A percentile compares a stretch with the other conserved stretches of the same genome.
These are phyloP conservation scores for Gallinago solitaria DNA, from an alignment of 2,797 vertebrate species.

Conservation along the genomic window DNA sequence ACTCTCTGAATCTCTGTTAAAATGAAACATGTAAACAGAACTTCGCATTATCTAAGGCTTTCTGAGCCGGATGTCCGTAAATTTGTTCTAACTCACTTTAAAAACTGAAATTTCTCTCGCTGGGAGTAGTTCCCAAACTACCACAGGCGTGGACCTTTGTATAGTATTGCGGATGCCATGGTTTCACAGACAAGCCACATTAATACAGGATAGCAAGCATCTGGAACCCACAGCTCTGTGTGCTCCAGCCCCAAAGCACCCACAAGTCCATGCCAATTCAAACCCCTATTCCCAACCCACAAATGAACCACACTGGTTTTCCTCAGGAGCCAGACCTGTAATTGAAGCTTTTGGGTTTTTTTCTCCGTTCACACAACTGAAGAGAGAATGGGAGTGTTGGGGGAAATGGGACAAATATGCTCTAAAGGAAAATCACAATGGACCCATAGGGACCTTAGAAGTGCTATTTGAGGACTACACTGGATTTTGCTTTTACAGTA, in stretches of 20 bases:
- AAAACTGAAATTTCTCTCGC: slow-evolving; percentile 50
- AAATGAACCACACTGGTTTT: slow-evolving; percentile 75
- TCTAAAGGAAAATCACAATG: neutral
- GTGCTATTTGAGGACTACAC: neutral
- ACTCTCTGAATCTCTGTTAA: neutral
- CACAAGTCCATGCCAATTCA: slow-evolving; percentile 74
- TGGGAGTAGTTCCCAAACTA: slow-evolving; percentile 70
- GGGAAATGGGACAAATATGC: neutral
- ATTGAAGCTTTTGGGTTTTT: slow-evolving; percentile 68
- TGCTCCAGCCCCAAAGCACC: slow-evolving; percentile 74
- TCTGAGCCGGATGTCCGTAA: slow-evolving; percentile 23
- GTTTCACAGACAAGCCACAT: slow-evolving; percentile 81
- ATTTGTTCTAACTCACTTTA: slow-evolving; percentile 44
- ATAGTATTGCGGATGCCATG: slow-evolving; percentile 72
- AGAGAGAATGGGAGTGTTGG: neutral
- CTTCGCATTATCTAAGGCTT: neutral
- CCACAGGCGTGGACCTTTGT: slow-evolving; percentile 70
- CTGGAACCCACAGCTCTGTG: slow-evolving; percentile 78
- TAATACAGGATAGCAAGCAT: slow-evolving; percentile 76
- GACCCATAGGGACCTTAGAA: neutral
- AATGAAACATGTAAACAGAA: neutral
- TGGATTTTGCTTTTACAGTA: neutral
- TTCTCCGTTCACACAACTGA: slow-evolving; percentile 50
- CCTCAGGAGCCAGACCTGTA: slow-evolving; percentile 72
- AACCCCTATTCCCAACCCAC: slow-evolving; percentile 73